Evolutionary conservation across 2,888 invertebrate species (phyloP).

Genomic region (Sepioteuthis lessoniana): DNA sequence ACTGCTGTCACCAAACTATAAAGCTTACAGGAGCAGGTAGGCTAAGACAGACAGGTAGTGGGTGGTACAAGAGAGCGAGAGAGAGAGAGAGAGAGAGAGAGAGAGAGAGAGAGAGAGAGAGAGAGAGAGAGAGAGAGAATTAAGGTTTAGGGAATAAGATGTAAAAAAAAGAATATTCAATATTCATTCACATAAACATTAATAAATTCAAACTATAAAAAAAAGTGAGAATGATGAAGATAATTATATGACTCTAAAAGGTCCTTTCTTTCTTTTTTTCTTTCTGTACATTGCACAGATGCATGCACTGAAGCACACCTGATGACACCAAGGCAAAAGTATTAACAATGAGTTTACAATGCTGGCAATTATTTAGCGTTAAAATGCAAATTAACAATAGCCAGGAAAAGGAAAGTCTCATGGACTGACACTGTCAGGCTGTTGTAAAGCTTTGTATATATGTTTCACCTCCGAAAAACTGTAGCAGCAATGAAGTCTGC

Average conservation of each 20-base stretch:
- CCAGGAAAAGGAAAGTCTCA: background rate
- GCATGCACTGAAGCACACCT: background rate
- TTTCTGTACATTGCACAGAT: background rate
- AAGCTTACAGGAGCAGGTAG: background rate
- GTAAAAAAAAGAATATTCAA: background rate
- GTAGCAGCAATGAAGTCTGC: background rate
- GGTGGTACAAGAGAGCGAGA: background rate
- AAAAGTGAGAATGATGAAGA: background rate
- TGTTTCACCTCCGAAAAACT: background rate
- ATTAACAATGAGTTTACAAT: background rate
- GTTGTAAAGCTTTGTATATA: background rate
- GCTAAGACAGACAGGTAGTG: constrained; percentile 3
- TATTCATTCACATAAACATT: background rate
- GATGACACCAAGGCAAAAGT: background rate
- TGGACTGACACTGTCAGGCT: background rate
- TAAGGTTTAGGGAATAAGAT: background rate
- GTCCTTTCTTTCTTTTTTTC: background rate
- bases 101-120: background rate
- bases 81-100: background rate
- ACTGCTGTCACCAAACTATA: background rate
- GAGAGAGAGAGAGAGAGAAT: background rate
- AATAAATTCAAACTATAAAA: background rate
- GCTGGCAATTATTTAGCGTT: background rate
- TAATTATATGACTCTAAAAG: background rate
- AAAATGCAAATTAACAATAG: background rate